Base-by-base conservation (phyloP, 2,888 invertebrate species). In the Brachypalpus laphriformis region DNA sequence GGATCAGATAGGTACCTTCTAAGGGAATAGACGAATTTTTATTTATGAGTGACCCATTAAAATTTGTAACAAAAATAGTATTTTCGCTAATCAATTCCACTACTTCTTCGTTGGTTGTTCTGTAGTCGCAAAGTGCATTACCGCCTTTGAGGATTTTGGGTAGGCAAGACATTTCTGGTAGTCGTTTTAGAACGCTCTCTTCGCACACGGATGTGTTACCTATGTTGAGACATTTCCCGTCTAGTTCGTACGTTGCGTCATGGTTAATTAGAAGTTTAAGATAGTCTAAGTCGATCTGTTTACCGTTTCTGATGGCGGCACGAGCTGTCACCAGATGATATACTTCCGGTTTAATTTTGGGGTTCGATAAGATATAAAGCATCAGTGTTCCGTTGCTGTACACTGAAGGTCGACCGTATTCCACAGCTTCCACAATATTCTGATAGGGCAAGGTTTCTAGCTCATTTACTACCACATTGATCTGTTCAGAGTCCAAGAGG, bases 1-100 rank as follows among this genome's bases (percentile, higher is more conserved):
- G 72, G 6, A 63, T 66, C n/a, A 66, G 20, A 16, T 74, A 74
- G 8, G 63, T 74, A 51, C 65, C 56, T 74, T 34, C 56, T 74
- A 74, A 34, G 14, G 63, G 56, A 65, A 65, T 65, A 54, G 74
- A 74, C 0, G 25, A 74, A 54, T 63, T 74, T 54, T 63, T 54
- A 56, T 54, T 74, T 56, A 63, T 45, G 6, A 74, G 8, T 8
- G 63, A 28, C 0, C 54, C 74, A 14, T 74, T 54, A 16, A 74
- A 63, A 22, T 63, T 74, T 2, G 54, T 63, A 2, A 20, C 3
- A 54, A 75, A 56, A 18, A 75, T 22, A 3, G 63, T 47, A 45
- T 75, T 61, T 42, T 61, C 61, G 0, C 51, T 51, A 6, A 72
- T 42, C 42, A 51, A 0, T 40, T 61, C 51, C 0, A 54, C 6